Evolutionary conservation across 2,797 vertebrate species (phyloP).

Genomic region (Characodon lateralis): DNA sequence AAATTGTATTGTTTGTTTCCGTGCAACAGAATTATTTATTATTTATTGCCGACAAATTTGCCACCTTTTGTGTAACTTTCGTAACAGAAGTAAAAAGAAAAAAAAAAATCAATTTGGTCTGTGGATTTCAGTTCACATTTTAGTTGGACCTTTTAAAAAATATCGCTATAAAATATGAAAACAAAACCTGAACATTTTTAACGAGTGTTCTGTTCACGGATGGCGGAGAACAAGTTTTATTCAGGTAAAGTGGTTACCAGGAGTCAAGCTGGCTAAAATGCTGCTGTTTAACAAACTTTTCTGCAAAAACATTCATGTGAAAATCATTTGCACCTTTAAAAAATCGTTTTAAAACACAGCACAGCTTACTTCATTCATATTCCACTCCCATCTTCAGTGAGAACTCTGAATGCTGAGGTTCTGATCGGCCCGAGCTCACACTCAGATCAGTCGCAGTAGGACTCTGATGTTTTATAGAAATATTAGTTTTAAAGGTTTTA

Average conservation of each 20-base stretch:
- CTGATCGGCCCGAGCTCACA: not conserved
- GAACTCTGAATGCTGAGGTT: not conserved
- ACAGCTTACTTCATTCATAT: not conserved
- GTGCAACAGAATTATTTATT: constrained; percentile 97
- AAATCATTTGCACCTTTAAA: not conserved
- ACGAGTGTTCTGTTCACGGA: not conserved
- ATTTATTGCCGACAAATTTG: constrained; percentile 98
- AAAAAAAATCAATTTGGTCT: constrained; percentile 83
- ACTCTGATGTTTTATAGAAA: not conserved
- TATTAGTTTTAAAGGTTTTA: not conserved
- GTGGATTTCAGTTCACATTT: constrained; percentile 84
- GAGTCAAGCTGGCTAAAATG: not conserved
- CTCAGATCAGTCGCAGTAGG: not conserved
- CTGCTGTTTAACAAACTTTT: not conserved
- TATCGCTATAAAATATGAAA: not conserved
- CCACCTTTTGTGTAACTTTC: constrained; percentile 97
- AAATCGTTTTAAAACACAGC: not conserved
- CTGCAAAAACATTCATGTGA: not conserved
- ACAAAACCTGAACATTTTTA: not conserved
- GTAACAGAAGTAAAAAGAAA: constrained; percentile 90
- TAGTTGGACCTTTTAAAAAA: constrained; percentile 13
- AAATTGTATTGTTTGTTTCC: constrained; percentile 89
- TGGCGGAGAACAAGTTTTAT: not conserved
- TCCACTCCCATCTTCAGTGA: not conserved
- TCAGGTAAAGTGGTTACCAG: not conserved